Base-by-base conservation (phyloP, 2,888 invertebrate species). In the Agrypnus murinus region DNA sequence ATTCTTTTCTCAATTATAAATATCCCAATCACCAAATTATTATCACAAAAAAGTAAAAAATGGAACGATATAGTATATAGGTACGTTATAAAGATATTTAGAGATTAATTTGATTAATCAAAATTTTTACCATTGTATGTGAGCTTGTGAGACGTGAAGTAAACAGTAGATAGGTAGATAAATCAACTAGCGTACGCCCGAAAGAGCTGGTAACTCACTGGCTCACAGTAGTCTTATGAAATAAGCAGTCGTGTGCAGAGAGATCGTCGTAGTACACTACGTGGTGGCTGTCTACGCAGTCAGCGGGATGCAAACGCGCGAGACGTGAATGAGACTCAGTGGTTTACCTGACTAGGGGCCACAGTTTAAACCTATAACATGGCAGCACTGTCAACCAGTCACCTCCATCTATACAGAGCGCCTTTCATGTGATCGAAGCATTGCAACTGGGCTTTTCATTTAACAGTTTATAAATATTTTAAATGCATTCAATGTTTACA, bases 281-380 rank as follows among this genome's bases (percentile, higher is more conserved):
- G 81, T 81, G 82, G 82, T 81, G 81, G 77, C 79, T 83, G 72
- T 73, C 84, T 84, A 83, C 83, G 84, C 79, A 83, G 84, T 82
- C 81, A 81, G 79, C 79, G 79, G 79, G 80, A 78, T 80, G 80
- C 77, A 76, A 76, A 77, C 78, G 81, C 79, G 78, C 25, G 78
- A 82, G 83, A 82, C 80, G 82, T 76, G 81, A 80, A 81, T 79
- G 81, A 79, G 77, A 80, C 81, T 81, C 81, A 79, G 81, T 79
- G 80, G 79, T 81, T 83, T 84, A 84, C 84, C 84, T 84, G 81
- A 83, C 82, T 82, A 84, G 82, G 83, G 83, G 81, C 85, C 85
- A 84, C 83, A 84, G 84, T 83, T 83, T 84, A 84, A 82, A 86
- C 86, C 86, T 86, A 86, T 86, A 86, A 86, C 85, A 86, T 84